Evolutionary conservation across 2,797 vertebrate genomes (phyloP), one percentile per base, ranked within the genome.

Genomic region (Silurus aristotelis): DNA sequence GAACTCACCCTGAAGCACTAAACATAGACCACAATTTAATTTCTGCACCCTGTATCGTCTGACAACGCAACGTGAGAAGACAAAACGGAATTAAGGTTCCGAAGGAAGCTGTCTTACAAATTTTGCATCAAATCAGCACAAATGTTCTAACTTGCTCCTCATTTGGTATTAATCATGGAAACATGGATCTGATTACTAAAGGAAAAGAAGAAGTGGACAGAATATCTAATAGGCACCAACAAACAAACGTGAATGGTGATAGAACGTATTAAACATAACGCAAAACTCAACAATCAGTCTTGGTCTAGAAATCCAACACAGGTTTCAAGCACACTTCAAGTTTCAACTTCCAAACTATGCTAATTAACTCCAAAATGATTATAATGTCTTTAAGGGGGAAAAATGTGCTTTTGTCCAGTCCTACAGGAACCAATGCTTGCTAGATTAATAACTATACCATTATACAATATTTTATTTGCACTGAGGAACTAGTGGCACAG

Each of bases 11-110:
- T 43, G 20, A 22, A 43, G 63, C 46, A 55, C 63, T 58, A 25
- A 73, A 76, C 5, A 66, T 46, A 63, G 10, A n/a, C 38, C 25
- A 64, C 25, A 85, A 71, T 80, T 85, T 43, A 48, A 80, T 72
- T 38, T n/a, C 19, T 19, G 63, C 46, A 77, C 61, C 61, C 56
- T 79, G 38, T 46, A 80, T 48, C 55, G 70, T 80, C 84, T 80
- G 67, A 19, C 20, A 43, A 10, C 64, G 84, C 79, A 72, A 73
- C 25, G 68, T 80, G 68, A 80, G 84, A 85, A 80, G 43, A 85
- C 55, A 22, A 66, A 85, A 80, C 14, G n/a, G 77, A 80, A 63
- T 55, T 20, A 84, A 86, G 68, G 83, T 87, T 64, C 80, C 91
- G 73, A 38, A 87, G 90, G 70, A 72, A 71, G 14, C 46, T 43